Base-by-base conservation (phyloP, 1,140 invertebrate species). In the Steinernema khuongi region DNA sequence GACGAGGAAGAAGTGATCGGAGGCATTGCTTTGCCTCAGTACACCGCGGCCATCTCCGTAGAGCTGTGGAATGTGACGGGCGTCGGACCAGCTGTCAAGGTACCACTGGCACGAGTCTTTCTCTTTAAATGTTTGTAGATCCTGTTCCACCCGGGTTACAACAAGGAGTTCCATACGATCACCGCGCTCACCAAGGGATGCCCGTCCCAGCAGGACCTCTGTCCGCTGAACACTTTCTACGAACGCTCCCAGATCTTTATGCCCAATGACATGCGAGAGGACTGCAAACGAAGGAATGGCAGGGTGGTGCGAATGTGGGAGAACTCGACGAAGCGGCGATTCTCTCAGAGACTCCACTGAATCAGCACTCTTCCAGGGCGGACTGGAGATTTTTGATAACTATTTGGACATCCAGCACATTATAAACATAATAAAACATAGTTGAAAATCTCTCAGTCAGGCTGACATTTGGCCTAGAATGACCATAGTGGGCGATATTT, bases 121-220 rank as follows among this genome's bases (percentile, higher is more conserved):
- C 1, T 68, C 2, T n/a, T 75, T n/a, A 7, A 32, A 26, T 31
- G 31, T 70, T 71, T 74, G 31, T 31, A 78, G 81, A 75, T 81
- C 71, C 71, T 81, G 7, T 81, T 82, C 68, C 80, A 83, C 33
- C 68, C 73, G 19, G 78, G 81, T 1, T 81, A 78, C 74, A 75
- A 81, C 73, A 73, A 81, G 14, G 73, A 81, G 31, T 81, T 83
- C 68, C 79, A 77, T 22, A 43, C 73, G 4, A 83, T 81, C 79
- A 81, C 80, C 18, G 81, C 78, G 44, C 43, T 81, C 17, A 79
- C 77, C 7, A 78, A 83, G 29, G 80, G 80, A 26, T 81, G 80
- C 43, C 81, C 80, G 19, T 18, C 31, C 17, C 72, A 74, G n/a
- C 68, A 77, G 0, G 81, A 81, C 26, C 83, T 77, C 29, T 81